Evolutionary conservation across 1,140 invertebrate genomes (phyloP), one percentile per base, ranked within the genome.

Genomic region (Bilobella aurantiaca): DNA sequence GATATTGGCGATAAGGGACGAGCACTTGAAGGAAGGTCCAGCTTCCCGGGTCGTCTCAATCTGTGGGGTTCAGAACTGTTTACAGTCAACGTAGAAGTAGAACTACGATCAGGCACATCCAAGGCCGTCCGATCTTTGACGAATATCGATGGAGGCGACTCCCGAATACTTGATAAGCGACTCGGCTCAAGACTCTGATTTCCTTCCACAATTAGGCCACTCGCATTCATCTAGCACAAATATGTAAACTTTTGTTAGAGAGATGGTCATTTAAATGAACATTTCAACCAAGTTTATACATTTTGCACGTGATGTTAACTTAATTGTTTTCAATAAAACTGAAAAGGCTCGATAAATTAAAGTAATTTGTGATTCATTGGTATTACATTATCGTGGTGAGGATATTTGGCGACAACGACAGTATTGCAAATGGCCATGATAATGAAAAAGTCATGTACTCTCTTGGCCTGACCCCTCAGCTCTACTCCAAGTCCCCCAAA

Each of bases 341-440:
- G n/a, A n/a, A n/a, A n/a, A n/a, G n/a, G n/a, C n/a, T n/a, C n/a
- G n/a, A n/a, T n/a, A n/a, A n/a, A n/a, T n/a, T n/a, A n/a, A n/a
- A n/a, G n/a, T n/a, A n/a, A n/a, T n/a, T n/a, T n/a, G n/a, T n/a
- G n/a, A n/a, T n/a, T n/a, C n/a, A n/a, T n/a, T n/a, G n/a, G n/a
- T 42, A 49, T 66, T 74, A 83, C 82, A 62, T 84, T 79, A 80
- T 96, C 93, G 73, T 87, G 83, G 82, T 96, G 93, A 1, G 92
- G 91, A 75, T 87, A 84, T 66, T 87, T 86, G 61, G 90, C 87
- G 28, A 97, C 94, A 21, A 97, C 90, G 1, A 98, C 95, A 1
- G 95, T 98, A 78, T 98, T 98, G 76, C 95, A 98, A 58, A 96
- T 83, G 14, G 94, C 88, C 76, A 98, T 81, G 1, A 95, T 84